Conservation (phyloP, 1,140 invertebrate genomes). For the Cyrtorhinus lividipennis region DNA sequence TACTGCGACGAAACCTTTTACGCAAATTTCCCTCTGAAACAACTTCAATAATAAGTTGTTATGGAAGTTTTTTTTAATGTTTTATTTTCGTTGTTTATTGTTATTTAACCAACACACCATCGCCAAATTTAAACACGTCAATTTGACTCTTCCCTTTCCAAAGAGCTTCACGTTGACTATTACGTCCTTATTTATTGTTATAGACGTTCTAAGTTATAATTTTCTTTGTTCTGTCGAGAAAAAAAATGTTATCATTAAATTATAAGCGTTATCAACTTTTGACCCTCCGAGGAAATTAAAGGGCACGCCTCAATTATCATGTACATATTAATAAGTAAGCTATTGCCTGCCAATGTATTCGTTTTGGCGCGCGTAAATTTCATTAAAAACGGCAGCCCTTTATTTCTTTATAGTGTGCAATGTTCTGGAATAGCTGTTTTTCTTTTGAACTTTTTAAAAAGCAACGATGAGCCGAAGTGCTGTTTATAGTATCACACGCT, state of each 20-base stretch:
- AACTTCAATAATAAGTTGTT: too few species aligned
- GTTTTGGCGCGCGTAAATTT: neutral
- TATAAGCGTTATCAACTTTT: conserved; percentile 1
- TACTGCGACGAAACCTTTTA: too few species aligned
- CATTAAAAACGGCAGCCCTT: neutral
- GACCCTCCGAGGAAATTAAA: conserved; percentile 12
- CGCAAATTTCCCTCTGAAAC: too few species aligned
- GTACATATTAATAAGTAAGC: neutral
- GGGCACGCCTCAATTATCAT: neutral
- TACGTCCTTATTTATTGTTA: neutral
- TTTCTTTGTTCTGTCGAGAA: too few species aligned
- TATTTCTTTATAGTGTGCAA: conserved; percentile 10
- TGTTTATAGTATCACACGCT: conserved; percentile 9
- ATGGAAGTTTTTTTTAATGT: too few species aligned
- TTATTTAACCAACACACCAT: too few species aligned
- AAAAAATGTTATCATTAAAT: neutral
- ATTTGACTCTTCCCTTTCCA: neutral
- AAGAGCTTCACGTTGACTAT: neutral
- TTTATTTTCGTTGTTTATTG: too few species aligned
- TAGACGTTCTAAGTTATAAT: neutral
- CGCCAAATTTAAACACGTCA: too few species aligned
- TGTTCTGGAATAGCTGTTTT: neutral
- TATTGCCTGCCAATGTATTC: neutral
- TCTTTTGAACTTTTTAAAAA: conserved; percentile 12
- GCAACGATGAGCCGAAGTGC: neutral